Evolutionary conservation across 1,140 invertebrate species (phyloP), one percentile per base, ranked within the genome.

Genomic region (Dendroctonus valens): DNA sequence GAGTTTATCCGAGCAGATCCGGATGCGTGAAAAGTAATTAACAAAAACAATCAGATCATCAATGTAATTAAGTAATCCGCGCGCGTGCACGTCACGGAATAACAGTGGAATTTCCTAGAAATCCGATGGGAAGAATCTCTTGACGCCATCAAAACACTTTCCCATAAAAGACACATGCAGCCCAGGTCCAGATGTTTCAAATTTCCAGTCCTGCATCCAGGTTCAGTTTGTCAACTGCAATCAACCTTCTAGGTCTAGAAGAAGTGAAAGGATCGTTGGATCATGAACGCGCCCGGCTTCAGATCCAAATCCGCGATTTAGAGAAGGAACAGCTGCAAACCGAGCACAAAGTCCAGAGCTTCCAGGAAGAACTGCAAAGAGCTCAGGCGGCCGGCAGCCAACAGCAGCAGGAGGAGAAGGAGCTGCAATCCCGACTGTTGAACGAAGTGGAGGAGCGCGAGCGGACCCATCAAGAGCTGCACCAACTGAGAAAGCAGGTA

Each of bases 361-460:
- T 87, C 8, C 85, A 92, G 78, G 85, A 87, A 40, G 87, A 91
- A 73, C 72, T 92, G 26, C 86, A 90, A 73, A 84, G 88, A 71
- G 82, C 85, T 1, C 85, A 90, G 42, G 80, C 84, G 5, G 83
- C 83, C n/a, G 82, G 86, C 46, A 82, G 83, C n/a, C 87, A 90
- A 72, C 86, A 86, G 37, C 85, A 89, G 59, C 86, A 85, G 67
- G 88, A 90, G 58, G 89, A 92, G 68, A 90, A 89, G 71, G 92
- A 95, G 74, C 78, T 95, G 12, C 91, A 93, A 77, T 85, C 86
- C 15, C 82, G 90, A 69, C 79, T 96, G 2, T 80, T 87, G 11
- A 88, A 89, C 62, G 89, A 91, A 74, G 83, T 82, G 26, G 91
- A 92, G 74, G 89, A 92, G 64, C 83, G 88, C 41, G 90, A 92